Conservation (phyloP, 2,888 invertebrate species). For the Linnaemya tessellans region DNA sequence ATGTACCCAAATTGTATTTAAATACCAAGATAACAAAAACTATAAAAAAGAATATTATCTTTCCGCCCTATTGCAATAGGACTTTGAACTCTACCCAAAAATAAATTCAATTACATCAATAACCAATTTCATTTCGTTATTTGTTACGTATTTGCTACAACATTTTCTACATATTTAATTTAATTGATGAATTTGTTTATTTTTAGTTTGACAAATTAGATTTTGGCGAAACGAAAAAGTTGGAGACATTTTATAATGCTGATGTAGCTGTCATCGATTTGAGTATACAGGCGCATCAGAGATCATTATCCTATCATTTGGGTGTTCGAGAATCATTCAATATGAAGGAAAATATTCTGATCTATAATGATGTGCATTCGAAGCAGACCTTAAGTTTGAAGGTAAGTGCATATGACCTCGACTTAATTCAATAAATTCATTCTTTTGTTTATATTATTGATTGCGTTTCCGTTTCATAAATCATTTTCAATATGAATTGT, state of each 20-base stretch:
- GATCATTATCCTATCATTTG: constrained; percentile 96
- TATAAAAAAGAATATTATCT: neutral
- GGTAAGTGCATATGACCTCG: constrained; percentile 84
- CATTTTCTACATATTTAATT: constrained; percentile 27
- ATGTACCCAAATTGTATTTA: no score
- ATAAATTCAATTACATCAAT: constrained; percentile 24
- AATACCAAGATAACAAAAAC: neutral
- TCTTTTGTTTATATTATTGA: constrained; percentile 20
- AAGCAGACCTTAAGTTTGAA: constrained; percentile 94
- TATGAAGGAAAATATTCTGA: constrained; percentile 96
- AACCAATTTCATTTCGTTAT: constrained; percentile 3
- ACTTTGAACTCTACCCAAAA: constrained; percentile 29
- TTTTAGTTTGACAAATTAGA: constrained; percentile 96
- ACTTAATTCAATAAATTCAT: neutral
- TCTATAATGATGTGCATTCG: constrained; percentile 94
- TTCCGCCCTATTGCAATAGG: neutral
- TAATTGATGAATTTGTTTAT: neutral
- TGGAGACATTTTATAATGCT: constrained; percentile 98
- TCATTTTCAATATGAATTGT: constrained; percentile 11
- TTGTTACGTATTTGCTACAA: constrained; percentile 14
- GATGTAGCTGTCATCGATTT: constrained; percentile 98
- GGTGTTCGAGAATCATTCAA: constrained; percentile 98
- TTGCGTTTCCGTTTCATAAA: constrained; percentile 43
- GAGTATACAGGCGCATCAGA: constrained; percentile 95
- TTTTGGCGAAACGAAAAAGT: constrained; percentile 97